A percentile compares a stretch with the other conserved stretches of the same genome.
Evolutionary conservation across 1,140 invertebrate species (phyloP).

Genomic region (Aleiodes sp.): DNA sequence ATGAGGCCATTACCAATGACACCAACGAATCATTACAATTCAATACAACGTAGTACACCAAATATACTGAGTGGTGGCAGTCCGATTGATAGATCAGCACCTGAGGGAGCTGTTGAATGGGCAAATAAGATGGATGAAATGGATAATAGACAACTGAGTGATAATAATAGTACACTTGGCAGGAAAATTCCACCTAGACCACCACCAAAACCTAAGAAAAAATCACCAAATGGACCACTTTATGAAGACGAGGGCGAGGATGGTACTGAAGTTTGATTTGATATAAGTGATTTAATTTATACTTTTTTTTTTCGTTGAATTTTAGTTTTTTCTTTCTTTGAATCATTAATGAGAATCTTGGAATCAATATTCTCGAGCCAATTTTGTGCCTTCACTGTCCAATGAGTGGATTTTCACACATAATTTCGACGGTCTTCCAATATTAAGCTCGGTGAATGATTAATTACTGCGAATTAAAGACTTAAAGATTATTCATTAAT

Average conservation of each 20-base stretch:
- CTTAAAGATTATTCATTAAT: no score
- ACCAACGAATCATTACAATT: slow-evolving; percentile 66
- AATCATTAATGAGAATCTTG: no score
- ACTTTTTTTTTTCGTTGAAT: no score
- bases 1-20: slow-evolving; percentile 65
- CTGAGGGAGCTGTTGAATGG: slow-evolving; percentile 73
- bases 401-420: no score
- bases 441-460: no score
- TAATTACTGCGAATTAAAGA: no score
- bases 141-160: slow-evolving; percentile 57
- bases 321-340: no score
- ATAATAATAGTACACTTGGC: slow-evolving; percentile 56
- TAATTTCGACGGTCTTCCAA: no score
- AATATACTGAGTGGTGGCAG: slow-evolving; percentile 54
- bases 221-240: slow-evolving; percentile 69
- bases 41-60: slow-evolving; percentile 53
- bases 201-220: slow-evolving; percentile 78
- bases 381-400: no score
- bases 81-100: slow-evolving; percentile 68
- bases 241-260: slow-evolving; percentile 88
- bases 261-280: slow-evolving; percentile 85
- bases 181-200: slow-evolving; percentile 81
- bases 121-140: slow-evolving; percentile 56
- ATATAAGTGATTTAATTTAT: no score
- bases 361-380: no score